Conservation (phyloP, 1,140 invertebrate species). For the Caenorhabditis briggsae region DNA sequence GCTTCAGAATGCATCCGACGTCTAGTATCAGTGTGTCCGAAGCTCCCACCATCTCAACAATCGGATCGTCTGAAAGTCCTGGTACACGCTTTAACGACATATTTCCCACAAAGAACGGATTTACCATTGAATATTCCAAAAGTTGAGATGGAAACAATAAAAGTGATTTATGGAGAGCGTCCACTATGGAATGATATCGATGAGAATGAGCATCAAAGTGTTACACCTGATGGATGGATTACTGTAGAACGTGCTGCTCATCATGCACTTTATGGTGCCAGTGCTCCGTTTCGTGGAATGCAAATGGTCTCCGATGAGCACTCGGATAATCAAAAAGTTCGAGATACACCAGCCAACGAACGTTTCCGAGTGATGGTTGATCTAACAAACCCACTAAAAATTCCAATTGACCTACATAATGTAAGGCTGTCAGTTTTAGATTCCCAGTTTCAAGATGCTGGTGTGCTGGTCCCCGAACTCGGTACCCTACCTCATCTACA, state of each 20-base stretch:
- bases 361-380: slow-evolving; percentile 51
- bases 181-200: slow-evolving; percentile 34
- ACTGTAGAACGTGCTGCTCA: slow-evolving; percentile 28
- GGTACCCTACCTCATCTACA: not conserved
- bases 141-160: slow-evolving; percentile 13
- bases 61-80: not conserved
- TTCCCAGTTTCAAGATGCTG: not conserved
- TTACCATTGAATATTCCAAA: slow-evolving; percentile 13
- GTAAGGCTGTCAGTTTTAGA: slow-evolving; percentile 21
- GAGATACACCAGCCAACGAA: slow-evolving; percentile 56
- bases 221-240: not conserved
- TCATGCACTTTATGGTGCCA: not conserved
- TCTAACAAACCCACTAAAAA: slow-evolving; percentile 53
- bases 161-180: slow-evolving; percentile 35
- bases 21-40: slow-evolving; percentile 33
- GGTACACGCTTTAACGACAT: not conserved
- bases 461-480: not conserved
- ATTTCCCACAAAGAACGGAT: slow-evolving; percentile 8
- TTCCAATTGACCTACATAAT: slow-evolving; percentile 43
- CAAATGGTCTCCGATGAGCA: slow-evolving; percentile 49
- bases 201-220: slow-evolving; percentile 46
- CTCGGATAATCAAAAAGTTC: slow-evolving; percentile 54
- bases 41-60: not conserved
- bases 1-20: slow-evolving; percentile 29
- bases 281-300: slow-evolving; percentile 38